Evolutionary conservation across 2,797 vertebrate species (phyloP), one percentile per base, ranked within the genome.

Genomic region (Leuciscus waleckii): DNA sequence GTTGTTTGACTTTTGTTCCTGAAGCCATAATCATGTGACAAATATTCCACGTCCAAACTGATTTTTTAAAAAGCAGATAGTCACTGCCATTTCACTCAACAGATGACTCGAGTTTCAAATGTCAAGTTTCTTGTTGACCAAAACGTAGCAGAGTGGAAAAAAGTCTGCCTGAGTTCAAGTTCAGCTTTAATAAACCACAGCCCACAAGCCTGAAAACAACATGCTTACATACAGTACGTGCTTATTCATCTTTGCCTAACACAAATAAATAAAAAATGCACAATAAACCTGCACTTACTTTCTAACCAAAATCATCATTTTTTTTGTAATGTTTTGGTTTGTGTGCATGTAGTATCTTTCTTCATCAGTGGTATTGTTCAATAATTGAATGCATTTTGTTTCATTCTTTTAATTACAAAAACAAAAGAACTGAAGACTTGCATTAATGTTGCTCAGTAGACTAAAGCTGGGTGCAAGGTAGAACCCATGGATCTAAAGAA

Each of bases 111-210:
- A 35, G 74, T 67, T 81, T 83, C 88, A 89, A 90, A 90, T 89
- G 89, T 90, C 86, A 89, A 76, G 85, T 90, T 87, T 88, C 87
- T 37, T 63, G 61, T 83, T 87, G 83, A 90, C 86, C 86, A 77
- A 84, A 87, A 87, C 1, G 41, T 10, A 79, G 49, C 67, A 56
- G 26, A 76, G 58, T 21, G 43, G 81, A 67, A 84, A 41, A 79
- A 71, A 56, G 23, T 56, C 37, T 78, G 74, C 49, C 75, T 51
- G 43, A 49, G 73, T 74, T 79, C 14, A 21, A 26, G 32, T 67
- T 79, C 81, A 35, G 86, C 75, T 87, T 87, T 89, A 90, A 88
- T 82, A 76, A 89, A 87, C 81, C 86, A 90, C 88, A 89, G 61
- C 23, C 81, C 86, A 87, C 86, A 89, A 58, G 17, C 74, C 69